Conservation (phyloP, 2,113 vertebrate genomes). For the Chionomys nivalis region DNA sequence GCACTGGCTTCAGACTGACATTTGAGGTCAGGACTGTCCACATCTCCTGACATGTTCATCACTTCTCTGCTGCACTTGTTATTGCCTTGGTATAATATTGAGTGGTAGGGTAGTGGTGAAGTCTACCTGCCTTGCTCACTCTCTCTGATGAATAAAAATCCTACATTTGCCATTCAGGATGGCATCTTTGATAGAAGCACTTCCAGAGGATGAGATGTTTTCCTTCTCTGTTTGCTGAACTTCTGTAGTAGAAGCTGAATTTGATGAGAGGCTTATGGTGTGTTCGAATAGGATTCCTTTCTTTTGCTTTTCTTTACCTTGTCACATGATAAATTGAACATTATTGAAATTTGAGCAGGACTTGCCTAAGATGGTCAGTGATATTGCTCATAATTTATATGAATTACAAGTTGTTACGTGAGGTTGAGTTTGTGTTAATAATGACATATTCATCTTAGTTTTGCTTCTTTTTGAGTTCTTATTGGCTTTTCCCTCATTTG, state of each 20-base stretch:
- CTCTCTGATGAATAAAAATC: neutral
- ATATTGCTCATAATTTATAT: neutral
- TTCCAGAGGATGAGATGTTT: neutral
- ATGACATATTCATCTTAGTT: neutral
- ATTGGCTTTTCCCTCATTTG: conserved; percentile 2
- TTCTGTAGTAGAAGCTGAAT: neutral
- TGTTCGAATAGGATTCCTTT: neutral
- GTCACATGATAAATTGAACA: neutral
- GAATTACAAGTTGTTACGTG: neutral
- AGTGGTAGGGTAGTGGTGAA: neutral
- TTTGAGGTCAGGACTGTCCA: neutral
- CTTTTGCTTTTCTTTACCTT: neutral
- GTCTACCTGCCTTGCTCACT: neutral
- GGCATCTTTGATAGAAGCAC: neutral
- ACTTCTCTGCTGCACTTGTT: neutral
- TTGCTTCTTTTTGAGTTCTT: neutral
- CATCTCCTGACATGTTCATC: neutral
- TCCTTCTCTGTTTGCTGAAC: neutral
- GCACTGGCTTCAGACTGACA: neutral
- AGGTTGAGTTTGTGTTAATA: neutral
- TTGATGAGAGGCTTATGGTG: neutral
- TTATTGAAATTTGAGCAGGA: neutral
- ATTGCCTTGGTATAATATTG: neutral
- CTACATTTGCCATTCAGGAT: neutral
- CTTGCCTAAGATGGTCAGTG: neutral